Evolutionary conservation across 1,140 invertebrate species (phyloP).

Genomic region (Idris sp.): DNA sequence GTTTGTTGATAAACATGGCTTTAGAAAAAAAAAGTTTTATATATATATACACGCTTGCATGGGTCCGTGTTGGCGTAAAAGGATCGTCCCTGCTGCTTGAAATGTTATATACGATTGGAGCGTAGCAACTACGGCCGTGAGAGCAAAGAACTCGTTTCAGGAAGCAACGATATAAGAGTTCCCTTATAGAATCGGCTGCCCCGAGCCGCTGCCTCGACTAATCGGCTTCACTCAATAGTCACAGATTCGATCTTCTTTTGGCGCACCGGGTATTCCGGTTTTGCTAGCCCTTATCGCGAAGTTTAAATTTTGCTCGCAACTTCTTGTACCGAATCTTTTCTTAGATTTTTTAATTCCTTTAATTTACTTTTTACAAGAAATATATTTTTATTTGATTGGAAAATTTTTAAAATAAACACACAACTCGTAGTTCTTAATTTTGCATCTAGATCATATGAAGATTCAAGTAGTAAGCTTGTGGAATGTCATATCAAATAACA

Average conservation of each 20-base stretch:
- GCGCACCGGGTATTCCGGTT: slow-evolving; percentile 27
- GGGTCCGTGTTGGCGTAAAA: slow-evolving; percentile 41
- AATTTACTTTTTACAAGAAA: too few relatives aligned
- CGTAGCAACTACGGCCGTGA: slow-evolving; percentile 37
- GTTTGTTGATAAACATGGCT: slow-evolving; percentile 15
- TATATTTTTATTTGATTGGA: too few relatives aligned
- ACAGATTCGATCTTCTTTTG: slow-evolving; percentile 49
- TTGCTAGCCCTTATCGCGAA: slow-evolving; percentile 1
- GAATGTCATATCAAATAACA: too few relatives aligned
- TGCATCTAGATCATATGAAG: too few relatives aligned
- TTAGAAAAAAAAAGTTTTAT: too few relatives aligned
- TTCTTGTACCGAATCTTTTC: too few relatives aligned
- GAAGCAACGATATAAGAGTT: slow-evolving; percentile 44
- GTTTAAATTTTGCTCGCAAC: slow-evolving; percentile 12
- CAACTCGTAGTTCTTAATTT: too few relatives aligned
- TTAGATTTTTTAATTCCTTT: too few relatives aligned
- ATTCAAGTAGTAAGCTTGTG: too few relatives aligned
- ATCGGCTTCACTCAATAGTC: slow-evolving; percentile 50
- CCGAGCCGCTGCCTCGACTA: slow-evolving; percentile 36
- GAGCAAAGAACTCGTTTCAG: slow-evolving; percentile 55
- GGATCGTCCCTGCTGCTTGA: slow-evolving; percentile 47
- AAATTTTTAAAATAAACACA: too few relatives aligned
- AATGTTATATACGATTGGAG: slow-evolving; percentile 54
- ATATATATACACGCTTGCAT: too few relatives aligned
- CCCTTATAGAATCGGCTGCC: slow-evolving; percentile 31